Percentiles rank a stretch among this genome's conserved stretches.
Conservation (phyloP, 2,113 vertebrate species). For the Corythornis cristatus region DNA sequence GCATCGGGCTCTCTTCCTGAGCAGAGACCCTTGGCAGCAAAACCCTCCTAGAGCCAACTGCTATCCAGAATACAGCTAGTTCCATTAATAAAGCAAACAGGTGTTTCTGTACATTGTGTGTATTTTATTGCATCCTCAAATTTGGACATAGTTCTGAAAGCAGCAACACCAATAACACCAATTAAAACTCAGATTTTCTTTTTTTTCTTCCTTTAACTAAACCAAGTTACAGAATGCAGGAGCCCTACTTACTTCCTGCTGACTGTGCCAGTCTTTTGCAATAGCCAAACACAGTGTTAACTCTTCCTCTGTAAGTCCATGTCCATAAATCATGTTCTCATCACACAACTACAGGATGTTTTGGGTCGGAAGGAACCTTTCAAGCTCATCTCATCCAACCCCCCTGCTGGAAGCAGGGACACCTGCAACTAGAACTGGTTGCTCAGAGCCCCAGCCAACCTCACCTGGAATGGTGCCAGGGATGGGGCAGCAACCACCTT, state of each 20-base stretch:
- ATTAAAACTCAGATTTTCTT: neutral
- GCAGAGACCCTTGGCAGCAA: rapidly evolving
- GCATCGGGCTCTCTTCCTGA: neutral
- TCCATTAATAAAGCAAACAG: neutral
- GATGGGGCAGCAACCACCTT: neutral
- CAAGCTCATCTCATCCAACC: no score
- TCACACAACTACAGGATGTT: neutral
- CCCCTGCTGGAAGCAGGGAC: no score
- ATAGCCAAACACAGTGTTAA: rapidly evolving
- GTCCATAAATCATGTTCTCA: neutral
- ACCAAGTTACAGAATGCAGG: neutral
- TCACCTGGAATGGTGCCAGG: neutral
- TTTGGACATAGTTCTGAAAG: neutral
- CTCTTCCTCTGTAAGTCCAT: neutral
- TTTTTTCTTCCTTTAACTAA: neutral
- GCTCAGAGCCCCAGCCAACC: neutral
- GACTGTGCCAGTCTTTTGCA: neutral
- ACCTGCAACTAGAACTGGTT: neutral
- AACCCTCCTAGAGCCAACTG: neutral
- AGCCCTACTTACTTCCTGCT: neutral
- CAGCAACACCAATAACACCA: neutral
- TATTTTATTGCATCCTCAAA: neutral
- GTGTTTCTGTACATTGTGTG: neutral
- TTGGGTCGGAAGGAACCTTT: no score
- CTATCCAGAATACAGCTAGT: neutral